Evolutionary conservation across 2,797 vertebrate species (phyloP).

Genomic region (Enteromius unitaeniatus): DNA sequence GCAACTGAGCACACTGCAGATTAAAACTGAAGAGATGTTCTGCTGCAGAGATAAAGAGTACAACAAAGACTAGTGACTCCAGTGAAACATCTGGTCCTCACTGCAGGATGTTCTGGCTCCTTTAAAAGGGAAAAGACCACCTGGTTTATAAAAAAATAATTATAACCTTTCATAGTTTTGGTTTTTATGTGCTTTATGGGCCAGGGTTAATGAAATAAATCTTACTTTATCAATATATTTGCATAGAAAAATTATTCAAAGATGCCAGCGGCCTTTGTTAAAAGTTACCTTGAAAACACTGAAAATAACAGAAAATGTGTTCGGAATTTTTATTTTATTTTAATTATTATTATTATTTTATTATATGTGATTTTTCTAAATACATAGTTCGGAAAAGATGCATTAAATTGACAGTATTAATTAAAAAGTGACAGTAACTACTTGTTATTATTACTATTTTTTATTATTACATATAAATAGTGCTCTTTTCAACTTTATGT

Average conservation of each 20-base stretch:
- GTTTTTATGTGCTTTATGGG: neutral
- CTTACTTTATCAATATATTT: neutral
- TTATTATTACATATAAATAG: too few relatives aligned
- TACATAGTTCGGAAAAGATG: neutral
- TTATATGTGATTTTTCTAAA: neutral
- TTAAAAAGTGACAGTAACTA: neutral
- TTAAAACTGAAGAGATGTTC: conserved; percentile 37
- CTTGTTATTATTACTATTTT: too few relatives aligned
- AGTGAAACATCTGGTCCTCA: neutral
- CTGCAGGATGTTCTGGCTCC: neutral
- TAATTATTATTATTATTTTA: too few relatives aligned
- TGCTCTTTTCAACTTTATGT: too few relatives aligned
- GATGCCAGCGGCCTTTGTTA: neutral
- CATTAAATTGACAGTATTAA: neutral
- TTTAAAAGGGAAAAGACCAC: neutral
- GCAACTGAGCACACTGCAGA: conserved; percentile 27
- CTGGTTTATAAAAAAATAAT: conserved; percentile 1
- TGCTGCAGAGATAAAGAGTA: conserved; percentile 6
- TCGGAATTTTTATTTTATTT: neutral
- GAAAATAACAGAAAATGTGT: neutral
- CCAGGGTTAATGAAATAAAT: neutral
- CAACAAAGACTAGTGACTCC: neutral
- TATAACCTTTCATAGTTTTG: neutral
- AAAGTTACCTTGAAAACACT: neutral
- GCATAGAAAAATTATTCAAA: neutral